Conservation (phyloP, 2,888 invertebrate genomes). For the Nomada flava region DNA sequence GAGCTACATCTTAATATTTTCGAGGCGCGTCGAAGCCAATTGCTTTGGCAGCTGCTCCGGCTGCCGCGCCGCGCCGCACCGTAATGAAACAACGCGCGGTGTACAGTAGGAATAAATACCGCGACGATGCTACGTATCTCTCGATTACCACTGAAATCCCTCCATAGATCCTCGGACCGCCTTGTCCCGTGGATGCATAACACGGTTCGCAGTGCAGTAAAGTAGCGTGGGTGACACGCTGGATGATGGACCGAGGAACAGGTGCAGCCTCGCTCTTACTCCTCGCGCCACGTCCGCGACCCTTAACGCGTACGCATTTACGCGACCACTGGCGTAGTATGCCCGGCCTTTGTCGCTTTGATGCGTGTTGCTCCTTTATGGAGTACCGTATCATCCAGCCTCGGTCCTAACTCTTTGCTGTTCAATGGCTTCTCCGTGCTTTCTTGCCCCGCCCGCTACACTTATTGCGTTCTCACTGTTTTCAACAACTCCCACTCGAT, state of each 20-base stretch:
- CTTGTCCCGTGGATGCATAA: constrained; percentile 82
- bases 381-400: constrained; percentile 49
- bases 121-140: constrained; percentile 76
- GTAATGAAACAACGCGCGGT: constrained; percentile 64
- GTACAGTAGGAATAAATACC: constrained; percentile 70
- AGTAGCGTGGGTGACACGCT: constrained; percentile 83
- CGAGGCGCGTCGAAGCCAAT: constrained; percentile 69
- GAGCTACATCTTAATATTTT: constrained; percentile 67
- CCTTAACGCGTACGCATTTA: constrained; percentile 70
- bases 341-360: constrained; percentile 52
- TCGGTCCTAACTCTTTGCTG: constrained; percentile 45
- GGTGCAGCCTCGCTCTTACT: constrained; percentile 80
- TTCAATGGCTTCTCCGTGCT: constrained; percentile 25
- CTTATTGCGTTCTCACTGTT: constrained; percentile 6
- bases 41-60: constrained; percentile 68
- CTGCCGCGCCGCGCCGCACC: constrained; percentile 1
- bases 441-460: neutral
- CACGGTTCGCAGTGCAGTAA: constrained; percentile 82
- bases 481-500: constrained; percentile 14
- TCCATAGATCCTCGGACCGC: constrained; percentile 78
- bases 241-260: constrained; percentile 83
- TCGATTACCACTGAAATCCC: constrained; percentile 81
- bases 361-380: constrained; percentile 44
- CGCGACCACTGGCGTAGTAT: constrained; percentile 68
- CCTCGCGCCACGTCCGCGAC: constrained; percentile 66